Conservation (phyloP, 2,797 vertebrate genomes). For the Microctenopoma stevenorrisi region DNA sequence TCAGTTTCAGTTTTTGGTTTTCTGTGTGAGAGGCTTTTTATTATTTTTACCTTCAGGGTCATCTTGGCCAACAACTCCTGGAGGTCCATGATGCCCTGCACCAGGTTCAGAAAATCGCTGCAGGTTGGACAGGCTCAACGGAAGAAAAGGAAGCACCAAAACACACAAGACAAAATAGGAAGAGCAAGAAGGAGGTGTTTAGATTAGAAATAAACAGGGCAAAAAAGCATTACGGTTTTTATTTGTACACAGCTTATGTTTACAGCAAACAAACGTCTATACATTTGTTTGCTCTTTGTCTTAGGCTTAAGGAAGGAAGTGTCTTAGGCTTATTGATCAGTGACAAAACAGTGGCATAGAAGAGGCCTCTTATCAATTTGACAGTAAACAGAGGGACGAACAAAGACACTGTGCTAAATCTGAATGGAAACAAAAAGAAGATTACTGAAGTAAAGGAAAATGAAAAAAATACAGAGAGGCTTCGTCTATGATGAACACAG, state of each 20-base stretch:
- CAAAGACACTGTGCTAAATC: slow-evolving; percentile 18
- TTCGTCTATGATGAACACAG: slow-evolving; percentile 11
- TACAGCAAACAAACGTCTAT: slow-evolving; percentile 29
- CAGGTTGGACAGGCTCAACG: slow-evolving; percentile 96
- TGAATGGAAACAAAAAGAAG: slow-evolving; percentile 43
- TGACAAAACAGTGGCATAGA: slow-evolving; percentile 47
- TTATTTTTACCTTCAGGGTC: slow-evolving; percentile 92
- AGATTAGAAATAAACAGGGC: slow-evolving; percentile 24
- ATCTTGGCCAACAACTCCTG: slow-evolving; percentile 97
- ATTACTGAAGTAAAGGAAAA: slow-evolving; percentile 3
- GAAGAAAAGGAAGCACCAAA: slow-evolving; percentile 70
- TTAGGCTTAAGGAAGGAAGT: slow-evolving; percentile 25
- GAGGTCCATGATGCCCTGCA: slow-evolving; percentile 99
- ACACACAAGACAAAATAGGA: slow-evolving; percentile 9
- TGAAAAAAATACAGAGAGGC: neutral
- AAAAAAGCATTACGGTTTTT: slow-evolving; percentile 3
- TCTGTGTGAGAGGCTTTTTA: neutral
- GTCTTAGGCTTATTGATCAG: slow-evolving; percentile 70
- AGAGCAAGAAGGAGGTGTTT: slow-evolving; percentile 24
- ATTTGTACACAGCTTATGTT: slow-evolving; percentile 21
- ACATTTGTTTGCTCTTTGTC: slow-evolving; percentile 41
- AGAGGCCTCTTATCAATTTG: slow-evolving; percentile 53
- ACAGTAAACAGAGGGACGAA: slow-evolving; percentile 57
- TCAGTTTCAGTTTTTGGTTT: neutral
- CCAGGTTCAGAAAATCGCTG: slow-evolving; percentile 97